A percentile compares a stretch with the other conserved stretches of the same genome.
These are phyloP conservation scores for Pseudorectes ferrugineus DNA, from an alignment of 2,113 vertebrate genomes.

Conservation along the genomic window DNA sequence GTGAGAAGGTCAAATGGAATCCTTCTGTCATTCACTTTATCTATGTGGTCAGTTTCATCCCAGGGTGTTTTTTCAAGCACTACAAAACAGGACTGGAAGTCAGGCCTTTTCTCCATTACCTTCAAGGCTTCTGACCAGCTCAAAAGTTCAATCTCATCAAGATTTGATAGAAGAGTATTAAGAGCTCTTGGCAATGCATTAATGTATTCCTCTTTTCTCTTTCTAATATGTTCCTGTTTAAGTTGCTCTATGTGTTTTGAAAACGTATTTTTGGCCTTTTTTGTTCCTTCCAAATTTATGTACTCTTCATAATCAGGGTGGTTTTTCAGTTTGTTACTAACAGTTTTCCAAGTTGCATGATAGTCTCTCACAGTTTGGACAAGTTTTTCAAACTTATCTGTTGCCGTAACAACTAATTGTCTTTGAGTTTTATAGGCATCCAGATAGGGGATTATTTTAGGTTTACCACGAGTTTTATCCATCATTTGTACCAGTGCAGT, in stretches of 20 bases:
- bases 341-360: constrained; percentile 93
- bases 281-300: constrained; percentile 92
- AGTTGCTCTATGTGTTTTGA: constrained; percentile 94
- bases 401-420: constrained; percentile 88
- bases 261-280: constrained; percentile 90
- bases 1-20: constrained; percentile 94
- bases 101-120: constrained; percentile 84
- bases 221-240: constrained; percentile 95
- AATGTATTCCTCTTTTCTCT: constrained; percentile 93
- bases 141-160: constrained; percentile 91
- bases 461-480: constrained; percentile 94
- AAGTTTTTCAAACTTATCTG: constrained; percentile 93
- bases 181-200: constrained; percentile 93
- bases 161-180: constrained; percentile 88
- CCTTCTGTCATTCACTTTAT: constrained; percentile 91
- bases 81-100: constrained; percentile 94
- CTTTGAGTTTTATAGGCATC: constrained; percentile 95
- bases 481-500: constrained; percentile 93
- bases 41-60: constrained; percentile 95
- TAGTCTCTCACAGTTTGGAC: constrained; percentile 92
- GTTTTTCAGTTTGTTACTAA: constrained; percentile 91
- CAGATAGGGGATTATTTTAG: constrained; percentile 94
- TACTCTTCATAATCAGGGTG: constrained; percentile 93
- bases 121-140: constrained; percentile 91
- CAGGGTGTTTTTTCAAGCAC: constrained; percentile 92